A percentile compares a stretch with the other conserved stretches of the same genome.
Evolutionary conservation across 2,113 vertebrate species (phyloP).

Genomic region (Leptodactylus fuscus): DNA sequence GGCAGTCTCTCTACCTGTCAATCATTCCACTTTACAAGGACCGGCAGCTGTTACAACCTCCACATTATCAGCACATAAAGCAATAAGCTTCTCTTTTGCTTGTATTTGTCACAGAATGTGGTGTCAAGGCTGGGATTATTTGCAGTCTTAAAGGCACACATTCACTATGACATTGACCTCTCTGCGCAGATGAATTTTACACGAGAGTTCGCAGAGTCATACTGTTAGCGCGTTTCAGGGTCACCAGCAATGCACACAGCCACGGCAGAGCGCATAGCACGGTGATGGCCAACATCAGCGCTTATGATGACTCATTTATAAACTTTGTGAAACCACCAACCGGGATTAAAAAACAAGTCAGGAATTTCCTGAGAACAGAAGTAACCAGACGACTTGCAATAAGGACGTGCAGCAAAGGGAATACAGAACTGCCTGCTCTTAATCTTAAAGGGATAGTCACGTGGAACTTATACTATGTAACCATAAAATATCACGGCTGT

Average conservation of each 20-base stretch:
- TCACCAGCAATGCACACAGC: neutral
- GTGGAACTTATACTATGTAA: too few species aligned
- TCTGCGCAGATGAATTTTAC: neutral
- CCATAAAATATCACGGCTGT: too few species aligned
- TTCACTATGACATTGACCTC: neutral
- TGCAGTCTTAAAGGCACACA: neutral
- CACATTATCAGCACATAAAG: neutral
- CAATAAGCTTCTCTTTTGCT: neutral
- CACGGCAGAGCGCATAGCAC: neutral
- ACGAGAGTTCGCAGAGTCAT: neutral
- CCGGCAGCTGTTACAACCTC: neutral
- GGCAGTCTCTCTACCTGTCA: neutral
- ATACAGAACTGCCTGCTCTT: neutral
- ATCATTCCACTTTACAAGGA: neutral
- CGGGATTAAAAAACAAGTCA: neutral
- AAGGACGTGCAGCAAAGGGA: neutral
- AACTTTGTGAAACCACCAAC: neutral
- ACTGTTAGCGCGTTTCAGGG: neutral
- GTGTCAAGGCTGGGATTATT: neutral
- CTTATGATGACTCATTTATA: neutral
- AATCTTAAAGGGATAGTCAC: neutral
- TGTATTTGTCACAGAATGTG: neutral
- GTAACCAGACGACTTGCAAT: neutral
- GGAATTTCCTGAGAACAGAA: slow-evolving; percentile 2
- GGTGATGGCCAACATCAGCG: neutral